Conservation (phyloP, 2,888 invertebrate species). For the Drosophila meridiana region DNA sequence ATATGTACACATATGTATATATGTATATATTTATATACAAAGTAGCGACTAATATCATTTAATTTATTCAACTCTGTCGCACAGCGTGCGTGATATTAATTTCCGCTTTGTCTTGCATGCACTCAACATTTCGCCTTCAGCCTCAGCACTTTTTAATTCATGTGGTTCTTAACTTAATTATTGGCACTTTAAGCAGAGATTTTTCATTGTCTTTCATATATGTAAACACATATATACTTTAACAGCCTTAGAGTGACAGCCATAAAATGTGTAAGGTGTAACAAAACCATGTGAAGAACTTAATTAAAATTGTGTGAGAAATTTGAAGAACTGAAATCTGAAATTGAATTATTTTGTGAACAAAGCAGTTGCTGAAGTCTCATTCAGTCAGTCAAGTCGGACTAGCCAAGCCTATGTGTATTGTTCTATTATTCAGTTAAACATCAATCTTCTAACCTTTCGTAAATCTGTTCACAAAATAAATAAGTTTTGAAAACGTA, state of each 20-base stretch:
- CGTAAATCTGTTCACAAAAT: conserved; percentile 15
- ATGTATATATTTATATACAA: conserved; percentile 26
- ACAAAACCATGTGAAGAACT: conserved; percentile 22
- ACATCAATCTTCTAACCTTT: conserved; percentile 21
- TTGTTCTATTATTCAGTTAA: conserved; percentile 4
- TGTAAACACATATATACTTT: neutral
- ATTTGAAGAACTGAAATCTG: neutral
- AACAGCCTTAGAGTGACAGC: conserved; percentile 13
- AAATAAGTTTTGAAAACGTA: conserved; percentile 12
- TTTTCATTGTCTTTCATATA: conserved; percentile 12
- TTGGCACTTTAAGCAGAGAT: conserved; percentile 45
- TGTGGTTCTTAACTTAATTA: conserved; percentile 66
- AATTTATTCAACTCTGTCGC: conserved; percentile 61
- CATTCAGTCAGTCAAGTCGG: neutral
- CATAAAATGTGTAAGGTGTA: conserved; percentile 3
- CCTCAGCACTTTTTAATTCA: conserved; percentile 46
- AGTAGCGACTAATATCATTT: conserved; percentile 68
- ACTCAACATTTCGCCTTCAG: conserved; percentile 31
- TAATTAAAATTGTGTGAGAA: conserved; percentile 38
- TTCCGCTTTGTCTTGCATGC: conserved; percentile 58
- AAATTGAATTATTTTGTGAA: conserved; percentile 3
- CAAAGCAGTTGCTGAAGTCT: conserved; percentile 12
- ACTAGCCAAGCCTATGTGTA: no score
- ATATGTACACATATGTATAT: neutral
- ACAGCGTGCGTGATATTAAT: conserved; percentile 57